These are phyloP conservation scores for Pseudomugil tenellus DNA, from an alignment of 2,797 vertebrate species.

Conservation along the genomic window DNA sequence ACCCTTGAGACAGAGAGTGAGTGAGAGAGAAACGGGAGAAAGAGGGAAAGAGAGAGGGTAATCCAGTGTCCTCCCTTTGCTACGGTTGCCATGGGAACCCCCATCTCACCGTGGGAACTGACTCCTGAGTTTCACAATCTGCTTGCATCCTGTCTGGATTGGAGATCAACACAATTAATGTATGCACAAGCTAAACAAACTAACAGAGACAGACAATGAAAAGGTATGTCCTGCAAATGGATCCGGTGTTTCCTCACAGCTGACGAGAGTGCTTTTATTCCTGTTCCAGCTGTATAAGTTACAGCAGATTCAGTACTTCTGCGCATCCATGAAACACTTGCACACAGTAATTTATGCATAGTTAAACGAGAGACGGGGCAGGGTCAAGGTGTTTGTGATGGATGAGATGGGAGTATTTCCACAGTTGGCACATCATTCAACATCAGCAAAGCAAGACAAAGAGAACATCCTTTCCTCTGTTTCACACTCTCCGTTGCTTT, in stretches of 20 bases:
- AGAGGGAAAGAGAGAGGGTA: slow-evolving; percentile 58
- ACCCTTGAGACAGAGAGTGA: slow-evolving; percentile 75
- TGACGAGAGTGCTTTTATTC: slow-evolving; percentile 32
- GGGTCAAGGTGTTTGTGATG: slow-evolving; percentile 73
- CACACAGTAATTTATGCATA: slow-evolving; percentile 1
- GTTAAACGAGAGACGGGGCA: slow-evolving; percentile 30
- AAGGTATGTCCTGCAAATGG: slow-evolving; percentile 30
- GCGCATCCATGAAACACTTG: slow-evolving; percentile 14
- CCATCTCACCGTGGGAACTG: slow-evolving; percentile 81
- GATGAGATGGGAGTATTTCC: slow-evolving; percentile 61
- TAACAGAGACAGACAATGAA: slow-evolving; percentile 5
- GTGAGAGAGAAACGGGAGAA: slow-evolving; percentile 26
- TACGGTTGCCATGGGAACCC: slow-evolving; percentile 81
- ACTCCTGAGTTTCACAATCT: slow-evolving; percentile 76
- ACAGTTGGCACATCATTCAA: slow-evolving; percentile 63
- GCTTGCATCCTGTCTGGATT: slow-evolving; percentile 76
- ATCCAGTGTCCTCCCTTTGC: slow-evolving; percentile 80
- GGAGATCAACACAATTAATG: slow-evolving; percentile 68
- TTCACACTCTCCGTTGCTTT: slow-evolving; percentile 35
- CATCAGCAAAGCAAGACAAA: slow-evolving; percentile 45
- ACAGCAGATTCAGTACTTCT: slow-evolving; percentile 36
- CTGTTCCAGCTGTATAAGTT: slow-evolving; percentile 30
- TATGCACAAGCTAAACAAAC: slow-evolving; percentile 30
- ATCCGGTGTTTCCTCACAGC: slow-evolving; percentile 28
- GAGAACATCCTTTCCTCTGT: slow-evolving; percentile 43